A percentile compares a stretch with the other conserved stretches of the same genome.
These are phyloP conservation scores for Xiphophorus couchianus DNA, from an alignment of 2,113 vertebrate species.

Conservation along the genomic window DNA sequence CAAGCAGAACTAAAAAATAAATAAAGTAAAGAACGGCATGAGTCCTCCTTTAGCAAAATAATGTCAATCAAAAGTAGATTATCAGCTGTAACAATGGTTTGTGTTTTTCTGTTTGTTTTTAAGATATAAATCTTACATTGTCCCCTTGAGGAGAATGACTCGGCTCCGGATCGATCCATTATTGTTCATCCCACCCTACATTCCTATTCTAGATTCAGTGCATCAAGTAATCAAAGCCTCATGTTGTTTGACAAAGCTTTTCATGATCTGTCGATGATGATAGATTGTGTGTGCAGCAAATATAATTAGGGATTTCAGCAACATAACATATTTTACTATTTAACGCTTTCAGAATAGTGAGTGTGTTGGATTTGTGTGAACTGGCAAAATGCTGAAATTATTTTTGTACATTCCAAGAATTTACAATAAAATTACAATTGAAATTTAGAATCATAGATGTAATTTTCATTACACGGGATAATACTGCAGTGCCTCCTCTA, in stretches of 20 bases:
- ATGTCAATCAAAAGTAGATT: background rate
- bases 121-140: background rate
- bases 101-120: slow-evolving; percentile 9
- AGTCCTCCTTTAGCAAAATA: background rate
- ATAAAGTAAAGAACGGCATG: background rate
- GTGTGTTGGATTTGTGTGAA: background rate
- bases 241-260: background rate
- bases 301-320: background rate
- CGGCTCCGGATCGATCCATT: background rate
- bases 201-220: background rate
- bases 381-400: background rate
- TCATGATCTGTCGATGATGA: slow-evolving; percentile 8
- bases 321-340: background rate
- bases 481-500: slow-evolving; percentile 1
- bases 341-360: background rate
- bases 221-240: slow-evolving; percentile 2
- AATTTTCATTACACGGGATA: background rate
- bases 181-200: background rate
- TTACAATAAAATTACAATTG: background rate
- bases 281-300: slow-evolving; percentile 1
- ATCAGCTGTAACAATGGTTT: background rate
- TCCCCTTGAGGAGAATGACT: background rate
- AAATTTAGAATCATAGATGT: background rate
- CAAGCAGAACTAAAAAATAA: background rate
- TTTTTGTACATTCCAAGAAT: background rate